phyloP scores from a whole-genome alignment of 2,888 invertebrate species.

The Strigamia transsilvanica region DNA sequence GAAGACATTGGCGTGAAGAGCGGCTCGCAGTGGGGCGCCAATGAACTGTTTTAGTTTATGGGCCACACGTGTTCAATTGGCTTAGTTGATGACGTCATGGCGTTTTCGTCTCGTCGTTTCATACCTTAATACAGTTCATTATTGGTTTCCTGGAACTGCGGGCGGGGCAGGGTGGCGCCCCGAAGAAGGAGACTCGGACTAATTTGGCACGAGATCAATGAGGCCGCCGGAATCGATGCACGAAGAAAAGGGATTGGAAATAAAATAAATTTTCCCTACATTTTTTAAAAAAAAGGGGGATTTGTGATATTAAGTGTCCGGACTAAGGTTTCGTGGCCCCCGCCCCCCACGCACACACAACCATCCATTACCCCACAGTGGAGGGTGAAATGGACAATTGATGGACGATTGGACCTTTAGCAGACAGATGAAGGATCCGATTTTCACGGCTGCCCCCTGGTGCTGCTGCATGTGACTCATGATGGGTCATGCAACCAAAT shows the following conservation, averaged over 20 bases:
- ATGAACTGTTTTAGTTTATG: slow-evolving; percentile 43
- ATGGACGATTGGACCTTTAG: slow-evolving; percentile 34
- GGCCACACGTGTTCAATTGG: slow-evolving; percentile 38
- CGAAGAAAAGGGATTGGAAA: neutral
- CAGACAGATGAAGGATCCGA: slow-evolving; percentile 39
- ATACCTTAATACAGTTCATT: slow-evolving; percentile 29
- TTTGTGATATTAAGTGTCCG: slow-evolving; percentile 31
- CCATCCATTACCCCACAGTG: slow-evolving; percentile 14
- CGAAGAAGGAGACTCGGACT: neutral
- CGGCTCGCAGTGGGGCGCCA: slow-evolving; percentile 14
- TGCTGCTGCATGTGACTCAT: neutral
- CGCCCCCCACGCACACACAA: neutral
- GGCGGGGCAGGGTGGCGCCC: slow-evolving; percentile 7
- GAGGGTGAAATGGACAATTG: slow-evolving; percentile 39
- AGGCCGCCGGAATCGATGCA: neutral
- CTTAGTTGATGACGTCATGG: slow-evolving; percentile 37
- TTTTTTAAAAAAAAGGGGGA: neutral
- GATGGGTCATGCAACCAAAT: slow-evolving; percentile 36
- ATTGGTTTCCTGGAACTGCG: slow-evolving; percentile 31
- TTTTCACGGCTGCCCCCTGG: slow-evolving; percentile 37
- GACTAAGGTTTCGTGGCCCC: neutral
- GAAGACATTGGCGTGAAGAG: slow-evolving; percentile 41
- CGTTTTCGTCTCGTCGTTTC: neutral
- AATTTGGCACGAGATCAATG: slow-evolving; percentile 26
- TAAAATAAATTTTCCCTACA: neutral